These are phyloP conservation scores for Artibeus jamaicensis DNA, from an alignment of 2,797 vertebrate genomes.

Conservation along the genomic window DNA sequence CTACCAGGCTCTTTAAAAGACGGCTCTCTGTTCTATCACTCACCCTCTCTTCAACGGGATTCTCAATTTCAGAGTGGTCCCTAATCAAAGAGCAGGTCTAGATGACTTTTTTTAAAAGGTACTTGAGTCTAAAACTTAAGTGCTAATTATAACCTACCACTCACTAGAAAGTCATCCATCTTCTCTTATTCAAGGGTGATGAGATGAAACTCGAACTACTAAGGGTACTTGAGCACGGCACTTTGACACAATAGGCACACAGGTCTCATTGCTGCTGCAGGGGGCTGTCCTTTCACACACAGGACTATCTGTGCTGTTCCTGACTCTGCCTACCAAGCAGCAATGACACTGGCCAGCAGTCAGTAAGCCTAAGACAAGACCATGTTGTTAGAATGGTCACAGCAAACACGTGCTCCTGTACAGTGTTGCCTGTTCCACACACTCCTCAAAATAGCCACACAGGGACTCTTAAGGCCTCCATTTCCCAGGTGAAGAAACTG, in stretches of 20 bases:
- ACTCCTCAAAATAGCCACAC: accelerated
- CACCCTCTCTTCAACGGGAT: background rate
- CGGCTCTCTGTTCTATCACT: background rate
- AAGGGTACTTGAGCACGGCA: background rate
- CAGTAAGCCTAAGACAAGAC: background rate
- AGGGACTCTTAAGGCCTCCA: background rate
- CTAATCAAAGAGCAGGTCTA: background rate
- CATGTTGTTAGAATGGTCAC: background rate
- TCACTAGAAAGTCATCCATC: background rate
- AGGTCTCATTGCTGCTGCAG: background rate
- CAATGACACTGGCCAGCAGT: background rate
- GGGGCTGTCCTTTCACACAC: background rate
- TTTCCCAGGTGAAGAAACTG: background rate
- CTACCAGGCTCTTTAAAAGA: background rate
- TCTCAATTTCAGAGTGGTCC: background rate
- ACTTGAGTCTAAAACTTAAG: background rate
- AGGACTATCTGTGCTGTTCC: background rate
- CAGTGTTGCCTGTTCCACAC: no score
- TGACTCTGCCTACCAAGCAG: background rate
- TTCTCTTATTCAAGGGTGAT: background rate
- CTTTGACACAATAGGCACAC: background rate
- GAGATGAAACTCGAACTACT: background rate
- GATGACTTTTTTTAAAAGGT: background rate
- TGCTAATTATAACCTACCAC: background rate
- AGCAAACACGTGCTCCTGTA: background rate